Percentiles rank a stretch among this genome's conserved stretches.
Evolutionary conservation across 2,113 vertebrate genomes (phyloP).

Genomic region (Pyrgilauda ruficollis): DNA sequence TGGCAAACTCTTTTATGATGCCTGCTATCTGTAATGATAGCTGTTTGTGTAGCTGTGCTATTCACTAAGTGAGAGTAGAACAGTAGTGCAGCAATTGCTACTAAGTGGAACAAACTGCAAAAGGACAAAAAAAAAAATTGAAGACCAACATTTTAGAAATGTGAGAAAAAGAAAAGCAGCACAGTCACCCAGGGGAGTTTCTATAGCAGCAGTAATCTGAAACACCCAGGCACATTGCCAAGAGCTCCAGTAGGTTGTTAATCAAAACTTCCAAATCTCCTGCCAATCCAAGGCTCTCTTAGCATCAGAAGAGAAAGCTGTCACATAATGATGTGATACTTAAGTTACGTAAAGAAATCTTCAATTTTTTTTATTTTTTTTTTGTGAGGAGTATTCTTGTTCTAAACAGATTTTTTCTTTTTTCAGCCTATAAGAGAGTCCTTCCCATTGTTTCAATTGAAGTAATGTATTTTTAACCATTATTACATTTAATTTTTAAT

Average conservation of each 20-base stretch:
- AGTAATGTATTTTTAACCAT: neutral
- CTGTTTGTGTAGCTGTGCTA: neutral
- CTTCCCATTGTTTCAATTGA: neutral
- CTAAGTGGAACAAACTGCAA: conserved; percentile 14
- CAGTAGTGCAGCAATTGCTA: neutral
- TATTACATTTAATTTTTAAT: neutral
- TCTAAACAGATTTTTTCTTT: neutral
- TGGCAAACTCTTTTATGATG: conserved; percentile 25
- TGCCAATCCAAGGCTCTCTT: conserved; percentile 40
- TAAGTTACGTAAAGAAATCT: neutral
- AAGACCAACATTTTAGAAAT: conserved; percentile 20
- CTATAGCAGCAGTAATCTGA: conserved; percentile 42
- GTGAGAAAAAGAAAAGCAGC: neutral
- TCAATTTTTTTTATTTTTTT: neutral
- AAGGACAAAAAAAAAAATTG: neutral
- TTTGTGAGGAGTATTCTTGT: neutral
- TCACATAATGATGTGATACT: conserved; percentile 20
- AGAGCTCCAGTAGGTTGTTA: conserved; percentile 28
- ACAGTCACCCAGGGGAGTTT: conserved; percentile 21
- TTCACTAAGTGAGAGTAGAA: neutral
- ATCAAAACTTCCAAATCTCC: conserved; percentile 49
- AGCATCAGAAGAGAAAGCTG: conserved; percentile 7
- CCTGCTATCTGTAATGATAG: conserved; percentile 34
- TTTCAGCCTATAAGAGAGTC: neutral
- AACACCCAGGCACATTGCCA: conserved; percentile 35